phyloP scores from a whole-genome alignment of 2,888 invertebrate species.

The Rhamnusium bicolor region DNA sequence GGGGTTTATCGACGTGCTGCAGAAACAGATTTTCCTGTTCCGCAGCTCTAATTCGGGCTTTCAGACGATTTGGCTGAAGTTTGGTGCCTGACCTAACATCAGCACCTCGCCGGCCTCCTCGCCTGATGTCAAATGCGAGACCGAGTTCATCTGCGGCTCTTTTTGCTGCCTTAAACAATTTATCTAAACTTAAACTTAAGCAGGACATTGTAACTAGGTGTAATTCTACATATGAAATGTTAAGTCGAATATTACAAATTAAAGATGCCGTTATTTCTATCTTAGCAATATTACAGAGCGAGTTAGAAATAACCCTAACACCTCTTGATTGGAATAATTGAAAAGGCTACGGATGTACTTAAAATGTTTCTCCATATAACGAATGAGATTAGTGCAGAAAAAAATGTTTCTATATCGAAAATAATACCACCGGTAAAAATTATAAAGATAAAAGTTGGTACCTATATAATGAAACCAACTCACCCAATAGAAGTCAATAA shows the following conservation, averaged over 20 bases:
- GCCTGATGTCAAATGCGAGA: too few relatives aligned
- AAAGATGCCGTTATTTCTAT: not conserved
- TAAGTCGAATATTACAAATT: not conserved
- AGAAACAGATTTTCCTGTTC: too few relatives aligned
- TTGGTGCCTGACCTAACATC: too few relatives aligned
- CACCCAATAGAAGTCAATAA: not conserved
- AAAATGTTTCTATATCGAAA: not conserved
- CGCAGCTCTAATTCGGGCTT: too few relatives aligned
- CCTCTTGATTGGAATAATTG: not conserved
- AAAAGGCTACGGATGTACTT: not conserved
- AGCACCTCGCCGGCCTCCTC: too few relatives aligned
- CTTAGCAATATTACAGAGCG: not conserved
- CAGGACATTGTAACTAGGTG: not conserved
- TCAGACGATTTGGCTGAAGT: too few relatives aligned
- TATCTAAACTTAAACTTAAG: not conserved
- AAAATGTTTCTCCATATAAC: not conserved
- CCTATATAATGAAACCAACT: not conserved
- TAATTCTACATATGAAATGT: not conserved
- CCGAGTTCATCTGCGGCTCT: too few relatives aligned
- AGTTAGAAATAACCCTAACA: not conserved
- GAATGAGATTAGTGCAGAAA: not conserved
- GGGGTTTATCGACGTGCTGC: too few relatives aligned
- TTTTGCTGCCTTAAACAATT: too few relatives aligned
- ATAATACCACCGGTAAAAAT: not conserved
- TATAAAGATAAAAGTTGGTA: not conserved